These are phyloP conservation scores for Venturia canescens DNA, from an alignment of 1,140 invertebrate species.

Conservation along the genomic window DNA sequence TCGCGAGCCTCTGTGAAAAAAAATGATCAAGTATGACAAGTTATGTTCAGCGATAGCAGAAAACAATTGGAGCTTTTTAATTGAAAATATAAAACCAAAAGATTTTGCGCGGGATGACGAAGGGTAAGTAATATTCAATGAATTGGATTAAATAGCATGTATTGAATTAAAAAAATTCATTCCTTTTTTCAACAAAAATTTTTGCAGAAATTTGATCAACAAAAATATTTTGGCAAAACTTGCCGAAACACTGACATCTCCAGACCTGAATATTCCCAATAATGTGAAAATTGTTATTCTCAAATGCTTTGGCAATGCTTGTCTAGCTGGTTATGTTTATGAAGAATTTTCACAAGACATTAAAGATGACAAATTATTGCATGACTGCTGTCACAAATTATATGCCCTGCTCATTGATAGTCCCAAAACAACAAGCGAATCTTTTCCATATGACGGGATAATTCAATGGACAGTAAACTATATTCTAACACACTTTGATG, in stretches of 20 bases:
- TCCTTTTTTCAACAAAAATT: conserved; percentile 1
- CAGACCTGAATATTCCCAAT: conserved; percentile 47
- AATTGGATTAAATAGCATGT: not conserved
- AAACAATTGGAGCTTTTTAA: conserved; percentile 59
- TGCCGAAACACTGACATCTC: conserved; percentile 58
- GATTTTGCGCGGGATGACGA: conserved; percentile 55
- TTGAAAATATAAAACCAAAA: conserved; percentile 59
- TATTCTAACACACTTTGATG: conserved; percentile 43
- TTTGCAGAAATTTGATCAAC: conserved; percentile 58
- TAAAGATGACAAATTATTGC: not conserved
- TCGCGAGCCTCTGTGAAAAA: not conserved
- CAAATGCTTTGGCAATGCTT: conserved; percentile 69
- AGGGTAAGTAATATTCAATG: conserved; percentile 52
- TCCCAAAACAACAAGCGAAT: conserved; percentile 42
- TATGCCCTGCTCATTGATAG: conserved; percentile 49
- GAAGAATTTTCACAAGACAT: conserved; percentile 41
- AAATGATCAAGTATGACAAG: conserved; percentile 45
- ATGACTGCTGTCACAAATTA: conserved; percentile 14
- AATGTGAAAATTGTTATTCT: conserved; percentile 60
- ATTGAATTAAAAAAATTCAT: not conserved
- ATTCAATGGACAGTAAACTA: conserved; percentile 59
- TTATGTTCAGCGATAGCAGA: conserved; percentile 40
- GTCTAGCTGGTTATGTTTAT: conserved; percentile 58
- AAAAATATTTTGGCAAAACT: conserved; percentile 60
- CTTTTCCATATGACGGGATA: conserved; percentile 67